phyloP scores from a whole-genome alignment of 1,140 invertebrate species.

The Apis dorsata region DNA sequence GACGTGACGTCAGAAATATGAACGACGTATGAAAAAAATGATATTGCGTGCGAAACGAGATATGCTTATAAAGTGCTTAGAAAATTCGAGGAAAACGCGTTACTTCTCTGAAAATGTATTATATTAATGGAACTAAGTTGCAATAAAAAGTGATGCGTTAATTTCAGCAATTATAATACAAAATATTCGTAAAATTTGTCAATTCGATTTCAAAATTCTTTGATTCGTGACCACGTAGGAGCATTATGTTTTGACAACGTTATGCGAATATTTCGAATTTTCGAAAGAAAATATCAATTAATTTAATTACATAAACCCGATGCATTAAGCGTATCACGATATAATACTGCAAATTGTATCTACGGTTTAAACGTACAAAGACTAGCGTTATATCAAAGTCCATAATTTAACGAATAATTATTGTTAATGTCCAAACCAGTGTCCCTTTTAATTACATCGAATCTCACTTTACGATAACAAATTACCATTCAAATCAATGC shows the following conservation, averaged over 20 bases:
- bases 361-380: neutral
- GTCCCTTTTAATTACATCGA: neutral
- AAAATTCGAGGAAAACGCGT: no score
- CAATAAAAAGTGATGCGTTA: no score
- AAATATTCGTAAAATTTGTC: no score
- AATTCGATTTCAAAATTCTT: no score
- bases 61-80: neutral
- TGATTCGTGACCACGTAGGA: no score
- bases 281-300: neutral
- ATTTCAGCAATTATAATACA: no score
- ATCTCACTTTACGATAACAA: neutral
- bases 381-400: no score
- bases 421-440: neutral
- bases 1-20: conserved; percentile 15
- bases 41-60: no score
- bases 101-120: no score
- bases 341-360: neutral
- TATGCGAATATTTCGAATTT: neutral
- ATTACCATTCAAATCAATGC: neutral
- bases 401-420: conserved; percentile 4
- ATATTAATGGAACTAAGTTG: no score
- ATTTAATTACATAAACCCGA: neutral
- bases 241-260: neutral
- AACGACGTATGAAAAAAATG: conserved; percentile 29
- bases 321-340: no score